A percentile compares a stretch with the other conserved stretches of the same genome.
phyloP scores from a whole-genome alignment of 2,797 vertebrate species.

The Carcharodon carcharias region DNA sequence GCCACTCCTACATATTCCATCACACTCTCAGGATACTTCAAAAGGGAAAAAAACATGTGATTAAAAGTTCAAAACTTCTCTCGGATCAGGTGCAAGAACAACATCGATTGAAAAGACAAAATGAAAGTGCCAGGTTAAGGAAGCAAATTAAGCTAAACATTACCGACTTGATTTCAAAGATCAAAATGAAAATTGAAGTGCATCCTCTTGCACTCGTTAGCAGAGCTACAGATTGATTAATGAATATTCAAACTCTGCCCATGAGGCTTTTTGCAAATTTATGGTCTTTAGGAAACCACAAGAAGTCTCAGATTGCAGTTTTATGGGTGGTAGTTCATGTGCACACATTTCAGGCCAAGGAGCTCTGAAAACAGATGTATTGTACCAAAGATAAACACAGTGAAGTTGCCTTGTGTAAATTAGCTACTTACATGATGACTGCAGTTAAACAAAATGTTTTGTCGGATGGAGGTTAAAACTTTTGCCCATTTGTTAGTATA shows the following conservation, averaged over 20 bases:
- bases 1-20: background rate
- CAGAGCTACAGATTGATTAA: background rate
- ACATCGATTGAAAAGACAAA: conserved; percentile 9
- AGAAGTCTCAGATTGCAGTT: background rate
- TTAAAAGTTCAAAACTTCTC: conserved; percentile 29
- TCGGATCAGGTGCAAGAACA: conserved; percentile 27
- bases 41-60: background rate
- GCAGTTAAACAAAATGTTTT: background rate
- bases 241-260: background rate
- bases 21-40: conserved; percentile 3
- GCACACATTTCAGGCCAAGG: background rate
- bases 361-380: background rate
- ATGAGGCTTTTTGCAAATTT: background rate
- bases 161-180: conserved; percentile 31
- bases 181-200: background rate
- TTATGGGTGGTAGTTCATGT: background rate
- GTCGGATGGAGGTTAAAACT: background rate
- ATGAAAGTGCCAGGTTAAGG: background rate
- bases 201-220: background rate
- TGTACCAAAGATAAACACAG: background rate
- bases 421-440: background rate
- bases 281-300: background rate
- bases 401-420: background rate
- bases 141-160: conserved; percentile 16
- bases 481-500: background rate